Percentiles rank a stretch among this genome's conserved stretches.
Evolutionary conservation across 2,113 vertebrate species (phyloP).

Genomic region (Cyrtonyx montezumae): DNA sequence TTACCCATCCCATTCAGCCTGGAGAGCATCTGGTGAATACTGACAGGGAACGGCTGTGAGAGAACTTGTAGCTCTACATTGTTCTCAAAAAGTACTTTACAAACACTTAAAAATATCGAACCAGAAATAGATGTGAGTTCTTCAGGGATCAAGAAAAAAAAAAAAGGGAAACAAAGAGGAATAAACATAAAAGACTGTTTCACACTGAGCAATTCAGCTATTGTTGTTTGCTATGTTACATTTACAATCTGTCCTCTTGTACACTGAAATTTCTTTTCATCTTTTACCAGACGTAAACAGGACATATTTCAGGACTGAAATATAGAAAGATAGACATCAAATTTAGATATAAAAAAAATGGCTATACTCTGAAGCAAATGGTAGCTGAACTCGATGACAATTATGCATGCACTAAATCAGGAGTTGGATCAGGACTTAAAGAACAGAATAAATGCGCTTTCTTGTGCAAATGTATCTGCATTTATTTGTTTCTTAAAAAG

Average conservation of each 20-base stretch:
- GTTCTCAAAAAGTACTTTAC: background rate
- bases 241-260: conserved; percentile 8
- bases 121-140: background rate
- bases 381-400: background rate
- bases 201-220: background rate
- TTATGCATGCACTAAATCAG: rapidly evolving
- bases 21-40: background rate
- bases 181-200: background rate
- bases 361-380: background rate
- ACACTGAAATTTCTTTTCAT: conserved; percentile 21
- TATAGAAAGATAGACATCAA: background rate
- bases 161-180: background rate
- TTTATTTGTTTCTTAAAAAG: background rate
- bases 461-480: background rate
- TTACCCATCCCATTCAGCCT: background rate
- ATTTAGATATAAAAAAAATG: background rate
- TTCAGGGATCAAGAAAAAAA: background rate
- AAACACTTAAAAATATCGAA: background rate
- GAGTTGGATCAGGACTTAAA: background rate
- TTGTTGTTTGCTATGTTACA: background rate
- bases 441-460: background rate
- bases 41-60: background rate
- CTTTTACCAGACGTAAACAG: conserved; percentile 6
- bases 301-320: conserved; percentile 33
- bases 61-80: background rate